Evolutionary conservation across 2,797 vertebrate species (phyloP), one percentile per base, ranked within the genome.

Genomic region (Mus spretus): DNA sequence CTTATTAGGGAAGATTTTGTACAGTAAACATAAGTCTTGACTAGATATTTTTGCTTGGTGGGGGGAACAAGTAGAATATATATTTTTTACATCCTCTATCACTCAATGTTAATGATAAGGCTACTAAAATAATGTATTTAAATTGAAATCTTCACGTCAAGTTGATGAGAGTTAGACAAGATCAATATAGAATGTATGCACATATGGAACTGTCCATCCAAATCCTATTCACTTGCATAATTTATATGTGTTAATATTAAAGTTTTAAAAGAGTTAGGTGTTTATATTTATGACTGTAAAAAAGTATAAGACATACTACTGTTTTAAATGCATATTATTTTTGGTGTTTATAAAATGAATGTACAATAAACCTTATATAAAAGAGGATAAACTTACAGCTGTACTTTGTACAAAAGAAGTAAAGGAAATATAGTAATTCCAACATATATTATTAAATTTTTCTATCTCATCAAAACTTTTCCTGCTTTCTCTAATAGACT

Each of bases 11-110:
- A 90, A 59, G 63, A 86, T 96, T 61, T 61, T 86, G 14, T 92
- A 92, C 65, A 28, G 78, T 93, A 92, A 94, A 88, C 89, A 91
- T 78, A 96, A 97, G 67, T 97, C 87, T 93, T 91, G 90, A 78
- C 31, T 96, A 77, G 20, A 14, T 96, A 91, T 84, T 96, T 85
- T 78, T 70, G 74, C 80, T 95, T 13, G 63, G 61, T 93, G 77
- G 97, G 12, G 47, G 1, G 15, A 17, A 14, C 63, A 97, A 96
- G 78, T 15, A 91, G 3, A 90, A 1, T 55, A 93, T 97, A 97
- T 94, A 55, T 20, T 92, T 96, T 61, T 94, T 59, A 67, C 79
- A 96, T 92, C 70, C 9, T 95, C 55, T 97, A 0, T 93, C 94
- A 91, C 57, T 91, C 26, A 80, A 92, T 70, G 53, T 92, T 90